Evolutionary conservation across 2,113 vertebrate genomes (phyloP).

Genomic region (Etia nguti): DNA sequence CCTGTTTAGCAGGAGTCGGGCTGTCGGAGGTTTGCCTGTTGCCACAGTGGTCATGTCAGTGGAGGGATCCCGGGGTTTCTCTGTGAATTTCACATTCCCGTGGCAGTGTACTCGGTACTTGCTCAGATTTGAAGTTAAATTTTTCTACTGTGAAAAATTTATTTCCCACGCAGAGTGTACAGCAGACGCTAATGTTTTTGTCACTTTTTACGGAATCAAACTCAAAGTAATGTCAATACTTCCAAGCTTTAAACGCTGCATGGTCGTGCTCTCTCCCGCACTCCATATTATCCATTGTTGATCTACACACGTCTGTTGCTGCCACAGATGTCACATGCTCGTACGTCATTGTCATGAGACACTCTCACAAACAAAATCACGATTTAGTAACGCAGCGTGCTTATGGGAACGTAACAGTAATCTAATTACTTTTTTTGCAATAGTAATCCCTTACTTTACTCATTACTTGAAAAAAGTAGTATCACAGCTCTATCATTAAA

Average conservation of each 20-base stretch:
- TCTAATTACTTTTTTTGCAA: background rate
- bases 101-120: background rate
- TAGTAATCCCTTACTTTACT: background rate
- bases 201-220: background rate
- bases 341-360: background rate
- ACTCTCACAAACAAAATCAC: background rate
- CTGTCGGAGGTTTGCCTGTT: background rate
- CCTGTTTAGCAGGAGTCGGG: background rate
- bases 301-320: background rate
- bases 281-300: background rate
- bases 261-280: background rate
- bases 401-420: background rate
- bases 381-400: background rate
- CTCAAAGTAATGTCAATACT: background rate
- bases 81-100: background rate
- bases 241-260: background rate
- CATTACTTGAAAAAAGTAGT: background rate
- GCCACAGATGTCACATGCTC: background rate
- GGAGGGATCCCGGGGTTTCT: background rate
- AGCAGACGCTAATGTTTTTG: background rate
- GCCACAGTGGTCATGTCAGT: background rate
- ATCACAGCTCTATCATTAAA: background rate
- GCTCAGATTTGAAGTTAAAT: background rate
- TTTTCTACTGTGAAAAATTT: background rate
- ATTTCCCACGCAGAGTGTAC: background rate